phyloP scores from a whole-genome alignment of 2,797 vertebrate genomes.

The Arvicola amphibius region DNA sequence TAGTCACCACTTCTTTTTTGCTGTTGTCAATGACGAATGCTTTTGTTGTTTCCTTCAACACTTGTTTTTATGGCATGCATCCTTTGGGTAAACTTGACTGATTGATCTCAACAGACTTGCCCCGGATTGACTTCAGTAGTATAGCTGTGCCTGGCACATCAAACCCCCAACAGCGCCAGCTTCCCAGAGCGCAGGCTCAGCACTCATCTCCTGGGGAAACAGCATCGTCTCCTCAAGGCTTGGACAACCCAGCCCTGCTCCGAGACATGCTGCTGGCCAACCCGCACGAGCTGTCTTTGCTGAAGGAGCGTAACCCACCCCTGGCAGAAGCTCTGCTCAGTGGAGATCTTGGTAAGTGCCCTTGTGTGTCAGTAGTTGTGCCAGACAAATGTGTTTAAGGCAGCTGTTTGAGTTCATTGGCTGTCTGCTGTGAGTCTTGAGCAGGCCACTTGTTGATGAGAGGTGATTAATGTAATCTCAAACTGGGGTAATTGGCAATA shows the following conservation, averaged over 20 bases:
- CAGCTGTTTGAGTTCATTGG: accelerated
- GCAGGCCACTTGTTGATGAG: background rate
- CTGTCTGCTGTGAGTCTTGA: background rate
- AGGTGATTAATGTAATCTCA: background rate
- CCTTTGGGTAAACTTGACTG: slow-evolving; percentile 51
- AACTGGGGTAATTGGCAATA: background rate
- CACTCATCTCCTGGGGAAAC: slow-evolving; percentile 84
- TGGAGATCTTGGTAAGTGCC: slow-evolving; percentile 94
- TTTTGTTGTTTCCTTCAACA: background rate
- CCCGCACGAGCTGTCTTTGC: slow-evolving; percentile 97
- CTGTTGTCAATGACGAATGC: background rate
- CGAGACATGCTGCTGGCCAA: slow-evolving; percentile 97
- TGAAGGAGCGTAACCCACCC: slow-evolving; percentile 97
- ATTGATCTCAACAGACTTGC: slow-evolving; percentile 89
- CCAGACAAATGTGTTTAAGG: background rate
- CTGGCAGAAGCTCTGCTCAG: slow-evolving; percentile 97
- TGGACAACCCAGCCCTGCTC: slow-evolving; percentile 96
- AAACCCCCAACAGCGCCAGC: slow-evolving; percentile 80
- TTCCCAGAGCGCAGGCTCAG: slow-evolving; percentile 74
- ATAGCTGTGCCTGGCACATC: slow-evolving; percentile 96
- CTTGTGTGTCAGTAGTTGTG: background rate
- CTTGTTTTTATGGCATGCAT: slow-evolving; percentile 44
- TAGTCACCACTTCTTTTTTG: background rate
- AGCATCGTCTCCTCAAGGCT: slow-evolving; percentile 91
- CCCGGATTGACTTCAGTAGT: slow-evolving; percentile 97